Evolutionary conservation across 2,888 invertebrate species (phyloP), one percentile per base, ranked within the genome.

Genomic region (Plebejus melissa): DNA sequence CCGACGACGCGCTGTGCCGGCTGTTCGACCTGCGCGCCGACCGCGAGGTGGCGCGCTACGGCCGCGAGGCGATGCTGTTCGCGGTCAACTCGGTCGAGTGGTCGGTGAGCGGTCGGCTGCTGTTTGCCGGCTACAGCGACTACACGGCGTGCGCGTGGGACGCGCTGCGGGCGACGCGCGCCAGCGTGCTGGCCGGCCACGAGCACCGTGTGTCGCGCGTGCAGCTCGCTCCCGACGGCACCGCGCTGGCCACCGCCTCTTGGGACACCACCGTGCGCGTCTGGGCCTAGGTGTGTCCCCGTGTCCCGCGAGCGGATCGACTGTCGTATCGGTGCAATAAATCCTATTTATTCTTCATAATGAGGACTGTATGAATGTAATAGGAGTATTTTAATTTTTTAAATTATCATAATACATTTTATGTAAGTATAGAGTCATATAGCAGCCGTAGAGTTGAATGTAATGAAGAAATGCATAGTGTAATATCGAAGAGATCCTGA

Each of bases 121-220:
- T 99, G 82, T 99, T 99, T 94, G 99, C 99, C 82, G 99, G 99
- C 77, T 99, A 99, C 94, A 98, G 98, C 88, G 99, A 99, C 94
- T 99, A 99, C 91, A 99, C 99, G 57, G 98, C 99, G 75, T 98
- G 99, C 91, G 97, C 99, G 57, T 99, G 99, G 99, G 99, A 99
- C 93, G 98, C 98, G 58, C 94, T 99, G 79, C 99, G 99, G 87
- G 98, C 98, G 81, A 96, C 96, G 82, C 95, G 99, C 79, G 96
- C 98, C 74, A 97, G 97, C 85, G 95, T 98, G 81, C 93, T 99
- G 77, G 98, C 98, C 89, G 99, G 98, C 1, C 99, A 99, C 92
- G 99, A 99, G 93, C 99, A 99, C 92, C 95, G 99, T 84, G 98
- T 99, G 69, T 97, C 97, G 75, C 97, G 97, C 91, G 95, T 98